phyloP scores from a whole-genome alignment of 92 coral and sea anemone species.

The Actinostola sp. region DNA sequence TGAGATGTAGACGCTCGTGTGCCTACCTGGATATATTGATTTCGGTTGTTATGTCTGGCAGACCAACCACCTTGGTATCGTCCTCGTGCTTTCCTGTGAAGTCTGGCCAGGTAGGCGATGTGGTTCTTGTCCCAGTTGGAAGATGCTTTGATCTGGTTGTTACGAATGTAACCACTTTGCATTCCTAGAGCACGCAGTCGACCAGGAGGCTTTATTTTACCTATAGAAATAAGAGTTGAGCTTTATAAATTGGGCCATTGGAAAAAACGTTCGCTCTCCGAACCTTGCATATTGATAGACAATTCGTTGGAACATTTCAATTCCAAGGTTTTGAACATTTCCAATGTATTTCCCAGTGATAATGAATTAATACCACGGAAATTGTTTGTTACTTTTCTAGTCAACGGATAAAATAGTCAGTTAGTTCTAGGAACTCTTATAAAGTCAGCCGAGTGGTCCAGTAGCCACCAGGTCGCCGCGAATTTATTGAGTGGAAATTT shows the following conservation, averaged over 20 bases:
- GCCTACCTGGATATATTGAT: conserved; percentile 10
- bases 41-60: conserved; percentile 65
- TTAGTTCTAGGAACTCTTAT: no score
- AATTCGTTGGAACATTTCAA: no score
- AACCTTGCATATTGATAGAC: background rate
- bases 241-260: background rate
- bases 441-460: no score
- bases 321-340: no score
- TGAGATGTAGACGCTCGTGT: no score
- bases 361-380: no score
- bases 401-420: no score
- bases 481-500: no score
- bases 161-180: conserved; percentile 44
- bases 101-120: conserved; percentile 69
- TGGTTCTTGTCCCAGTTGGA: conserved; percentile 58
- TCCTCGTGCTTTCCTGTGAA: conserved; percentile 60
- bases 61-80: conserved; percentile 84
- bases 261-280: background rate
- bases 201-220: background rate
- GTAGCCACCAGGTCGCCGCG: no score
- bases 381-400: no score
- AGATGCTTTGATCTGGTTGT: conserved; percentile 60
- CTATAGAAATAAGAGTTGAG: background rate
- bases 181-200: conserved; percentile 46
- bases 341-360: no score